Base-by-base conservation (phyloP, 2,888 invertebrate species). In the Drosophila niveifrons region DNA sequence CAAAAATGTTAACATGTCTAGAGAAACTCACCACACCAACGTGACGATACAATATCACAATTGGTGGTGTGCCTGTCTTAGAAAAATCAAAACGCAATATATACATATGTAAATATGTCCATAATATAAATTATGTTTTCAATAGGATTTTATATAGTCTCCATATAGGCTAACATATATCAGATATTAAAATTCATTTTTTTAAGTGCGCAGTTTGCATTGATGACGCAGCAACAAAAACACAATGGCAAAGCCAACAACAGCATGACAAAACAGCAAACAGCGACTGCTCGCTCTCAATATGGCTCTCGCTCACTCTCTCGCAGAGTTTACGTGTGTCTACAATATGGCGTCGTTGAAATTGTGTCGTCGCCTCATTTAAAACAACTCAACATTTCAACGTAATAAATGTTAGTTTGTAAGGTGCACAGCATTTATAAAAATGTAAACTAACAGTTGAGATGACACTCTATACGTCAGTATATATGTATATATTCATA, bases 141-240 rank as follows among this genome's bases (percentile, higher is more conserved):
- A n/a, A 47, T 47, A 47, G 8, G 11, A 17, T 47, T 47, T 8
- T 18, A 46, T 28, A 31, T 13, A 66, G 52, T 34, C 15, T 56
- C 13, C 50, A 52, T 47, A 47, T 52, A 53, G 57, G 36, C 61
- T 31, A 31, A 18, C 46, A 47, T 36, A 47, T 47, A 17, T 36
- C 39, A 78, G 50, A 64, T 64, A 63, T 68, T 71, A 36, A 69
- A 69, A 65, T 63, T 50, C 72, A 66, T 13, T 11, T 53, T 67
- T 64, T 68, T 75, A 83, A 89, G 72, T 83, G 83, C 83, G 83
- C 83, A 83, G 83, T 83, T 87, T 78, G 89, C 88, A 89, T 72
- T 84, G 89, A 87, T 83, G 83, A 83, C 83, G 83, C 83, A 83
- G 82, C 88, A 87, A 84, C 88, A 80, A 80, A 81, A 72, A 67